These are phyloP conservation scores for Pyrgus malvae DNA, from an alignment of 2,888 invertebrate species.

Conservation along the genomic window DNA sequence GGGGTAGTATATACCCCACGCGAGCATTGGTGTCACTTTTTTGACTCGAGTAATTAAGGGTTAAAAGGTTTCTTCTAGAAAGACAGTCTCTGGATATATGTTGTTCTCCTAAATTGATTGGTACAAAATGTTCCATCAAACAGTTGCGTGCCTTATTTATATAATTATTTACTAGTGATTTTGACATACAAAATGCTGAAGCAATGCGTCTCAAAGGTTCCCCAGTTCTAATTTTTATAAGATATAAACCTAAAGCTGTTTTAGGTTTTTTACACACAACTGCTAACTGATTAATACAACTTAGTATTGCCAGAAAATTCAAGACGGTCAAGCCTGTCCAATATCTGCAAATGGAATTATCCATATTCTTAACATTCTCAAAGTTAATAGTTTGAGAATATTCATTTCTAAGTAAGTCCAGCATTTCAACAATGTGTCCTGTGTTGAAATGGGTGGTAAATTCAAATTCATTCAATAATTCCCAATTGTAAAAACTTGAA, in stretches of 20 bases:
- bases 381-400: neutral
- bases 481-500: neutral
- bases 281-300: neutral
- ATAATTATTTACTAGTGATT: neutral
- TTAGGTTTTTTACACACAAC: neutral
- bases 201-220: neutral
- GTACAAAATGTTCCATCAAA: neutral
- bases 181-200: neutral
- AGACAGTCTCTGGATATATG: neutral
- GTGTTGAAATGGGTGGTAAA: neutral
- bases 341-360: neutral
- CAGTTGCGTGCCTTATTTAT: neutral
- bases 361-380: neutral
- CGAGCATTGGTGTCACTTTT: no score
- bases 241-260: neutral
- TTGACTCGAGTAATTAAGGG: no score
- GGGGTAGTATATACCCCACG: no score
- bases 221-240: neutral
- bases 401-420: neutral
- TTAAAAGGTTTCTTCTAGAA: neutral
- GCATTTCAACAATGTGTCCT: neutral
- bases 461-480: neutral
- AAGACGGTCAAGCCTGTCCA: neutral
- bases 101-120: neutral
- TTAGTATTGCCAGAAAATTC: neutral